Evolutionary conservation across 2,888 invertebrate species (phyloP).

Genomic region (Gortyna flavago): DNA sequence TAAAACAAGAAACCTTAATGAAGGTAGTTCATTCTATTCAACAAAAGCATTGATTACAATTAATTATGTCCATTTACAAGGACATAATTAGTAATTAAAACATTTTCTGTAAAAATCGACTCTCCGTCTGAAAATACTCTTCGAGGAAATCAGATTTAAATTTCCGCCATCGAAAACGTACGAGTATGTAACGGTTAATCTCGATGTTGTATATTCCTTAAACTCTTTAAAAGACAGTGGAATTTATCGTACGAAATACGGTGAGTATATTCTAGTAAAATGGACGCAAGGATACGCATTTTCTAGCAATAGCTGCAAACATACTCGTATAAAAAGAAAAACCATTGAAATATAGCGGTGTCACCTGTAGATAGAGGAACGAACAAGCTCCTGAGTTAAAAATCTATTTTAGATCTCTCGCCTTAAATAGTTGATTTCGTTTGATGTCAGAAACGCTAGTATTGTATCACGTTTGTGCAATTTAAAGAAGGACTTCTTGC

Average conservation of each 20-base stretch:
- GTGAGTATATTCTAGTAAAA: not conserved
- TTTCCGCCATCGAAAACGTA: not conserved
- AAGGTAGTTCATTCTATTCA: not conserved
- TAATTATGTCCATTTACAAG: not conserved
- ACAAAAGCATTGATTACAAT: not conserved
- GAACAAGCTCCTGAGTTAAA: too few species aligned
- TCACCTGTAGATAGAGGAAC: too few species aligned
- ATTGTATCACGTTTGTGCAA: too few species aligned
- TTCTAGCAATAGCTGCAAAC: too few species aligned
- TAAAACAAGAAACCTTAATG: not conserved
- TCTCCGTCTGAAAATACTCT: not conserved
- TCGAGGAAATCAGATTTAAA: not conserved
- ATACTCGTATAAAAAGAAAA: too few species aligned
- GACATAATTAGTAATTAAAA: not conserved
- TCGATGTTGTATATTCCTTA: not conserved
- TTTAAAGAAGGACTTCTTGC: too few species aligned
- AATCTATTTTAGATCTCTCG: too few species aligned
- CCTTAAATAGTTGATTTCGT: too few species aligned
- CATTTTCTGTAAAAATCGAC: not conserved
- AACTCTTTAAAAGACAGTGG: not conserved
- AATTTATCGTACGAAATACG: not conserved
- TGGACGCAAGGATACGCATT: too few species aligned
- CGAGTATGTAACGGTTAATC: too few species aligned
- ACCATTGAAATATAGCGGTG: too few species aligned
- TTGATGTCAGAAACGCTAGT: too few species aligned